These are phyloP conservation scores for Clarias platycephalus DNA, from an alignment of 2,797 vertebrate genomes.

Conservation along the genomic window DNA sequence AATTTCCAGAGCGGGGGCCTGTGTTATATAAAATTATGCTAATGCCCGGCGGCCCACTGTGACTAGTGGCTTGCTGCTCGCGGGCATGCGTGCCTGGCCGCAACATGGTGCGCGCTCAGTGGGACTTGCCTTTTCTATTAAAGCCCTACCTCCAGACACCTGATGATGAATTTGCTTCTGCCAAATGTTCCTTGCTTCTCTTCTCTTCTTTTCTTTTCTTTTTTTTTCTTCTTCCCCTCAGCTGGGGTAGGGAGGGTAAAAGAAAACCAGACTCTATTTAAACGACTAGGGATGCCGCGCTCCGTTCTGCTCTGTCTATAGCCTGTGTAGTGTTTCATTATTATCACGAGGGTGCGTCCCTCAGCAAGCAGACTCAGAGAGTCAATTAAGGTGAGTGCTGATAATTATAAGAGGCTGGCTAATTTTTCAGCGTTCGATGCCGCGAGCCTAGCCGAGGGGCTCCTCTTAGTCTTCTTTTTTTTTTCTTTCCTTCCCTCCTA, in stretches of 20 bases:
- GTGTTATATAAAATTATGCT: slow-evolving; percentile 99
- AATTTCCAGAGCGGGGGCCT: slow-evolving; percentile 94
- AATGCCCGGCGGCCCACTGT: slow-evolving; percentile 96
- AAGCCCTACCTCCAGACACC: slow-evolving; percentile 99
- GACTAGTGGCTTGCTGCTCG: slow-evolving; percentile 97
- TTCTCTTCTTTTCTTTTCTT: neutral
- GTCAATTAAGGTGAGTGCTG: slow-evolving; percentile 87
- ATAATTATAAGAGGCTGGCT: slow-evolving; percentile 87
- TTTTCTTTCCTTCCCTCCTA: neutral
- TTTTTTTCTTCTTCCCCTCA: slow-evolving; percentile 64
- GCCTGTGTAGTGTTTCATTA: slow-evolving; percentile 10
- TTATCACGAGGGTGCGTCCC: slow-evolving; percentile 76
- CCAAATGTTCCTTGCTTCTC: slow-evolving; percentile 92
- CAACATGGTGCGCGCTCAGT: slow-evolving; percentile 93
- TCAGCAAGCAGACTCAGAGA: slow-evolving; percentile 87
- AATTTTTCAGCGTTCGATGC: slow-evolving; percentile 77
- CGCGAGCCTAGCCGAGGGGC: slow-evolving; percentile 71
- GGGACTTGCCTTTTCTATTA: slow-evolving; percentile 99
- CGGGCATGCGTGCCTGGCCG: slow-evolving; percentile 97
- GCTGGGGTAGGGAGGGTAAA: slow-evolving; percentile 77
- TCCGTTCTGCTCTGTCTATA: slow-evolving; percentile 27
- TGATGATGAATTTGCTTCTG: slow-evolving; percentile 99
- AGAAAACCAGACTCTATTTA: slow-evolving; percentile 91
- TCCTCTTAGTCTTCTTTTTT: slow-evolving; percentile 37
- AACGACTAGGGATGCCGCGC: slow-evolving; percentile 97